These are phyloP conservation scores for Lampropteryx suffumata DNA, from an alignment of 2,888 invertebrate species.

Conservation along the genomic window DNA sequence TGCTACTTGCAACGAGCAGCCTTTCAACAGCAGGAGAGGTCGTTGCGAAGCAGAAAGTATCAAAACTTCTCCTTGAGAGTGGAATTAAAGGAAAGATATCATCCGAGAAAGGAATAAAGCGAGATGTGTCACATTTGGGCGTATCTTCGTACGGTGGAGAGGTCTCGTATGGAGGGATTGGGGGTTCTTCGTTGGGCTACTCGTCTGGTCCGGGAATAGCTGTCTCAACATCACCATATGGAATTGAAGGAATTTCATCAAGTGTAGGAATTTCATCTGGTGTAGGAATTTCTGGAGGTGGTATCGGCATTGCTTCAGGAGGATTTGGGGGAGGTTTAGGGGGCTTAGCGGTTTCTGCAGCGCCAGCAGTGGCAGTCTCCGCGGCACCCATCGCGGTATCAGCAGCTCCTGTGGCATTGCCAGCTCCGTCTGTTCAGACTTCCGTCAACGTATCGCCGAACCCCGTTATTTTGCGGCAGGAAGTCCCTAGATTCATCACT, in stretches of 20 bases:
- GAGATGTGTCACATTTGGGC: constrained; percentile 47
- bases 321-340: constrained; percentile 6
- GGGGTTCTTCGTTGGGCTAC: constrained; percentile 13
- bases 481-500: constrained; percentile 71
- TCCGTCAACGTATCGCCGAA: constrained; percentile 69
- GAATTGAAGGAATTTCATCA: not conserved
- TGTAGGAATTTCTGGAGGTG: constrained; percentile 11
- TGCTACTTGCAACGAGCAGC: constrained; percentile 66
- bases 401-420: constrained; percentile 37
- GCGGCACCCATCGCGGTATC: constrained; percentile 34
- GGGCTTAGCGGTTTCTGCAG: constrained; percentile 20
- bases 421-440: constrained; percentile 58
- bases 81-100: constrained; percentile 61
- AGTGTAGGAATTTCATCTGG: constrained; percentile 10
- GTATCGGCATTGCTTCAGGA: constrained; percentile 2
- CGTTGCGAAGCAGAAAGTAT: constrained; percentile 53
- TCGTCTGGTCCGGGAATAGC: constrained; percentile 18
- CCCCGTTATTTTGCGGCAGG: constrained; percentile 72
- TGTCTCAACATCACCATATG: constrained; percentile 5
- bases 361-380: constrained; percentile 33
- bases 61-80: constrained; percentile 59
- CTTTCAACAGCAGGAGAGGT: constrained; percentile 62
- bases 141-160: constrained; percentile 13
- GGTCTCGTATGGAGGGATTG: constrained; percentile 7
- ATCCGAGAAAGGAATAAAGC: constrained; percentile 63